Evolutionary conservation across 2,888 invertebrate genomes (phyloP).

Genomic region (Amphiduros pacificus): DNA sequence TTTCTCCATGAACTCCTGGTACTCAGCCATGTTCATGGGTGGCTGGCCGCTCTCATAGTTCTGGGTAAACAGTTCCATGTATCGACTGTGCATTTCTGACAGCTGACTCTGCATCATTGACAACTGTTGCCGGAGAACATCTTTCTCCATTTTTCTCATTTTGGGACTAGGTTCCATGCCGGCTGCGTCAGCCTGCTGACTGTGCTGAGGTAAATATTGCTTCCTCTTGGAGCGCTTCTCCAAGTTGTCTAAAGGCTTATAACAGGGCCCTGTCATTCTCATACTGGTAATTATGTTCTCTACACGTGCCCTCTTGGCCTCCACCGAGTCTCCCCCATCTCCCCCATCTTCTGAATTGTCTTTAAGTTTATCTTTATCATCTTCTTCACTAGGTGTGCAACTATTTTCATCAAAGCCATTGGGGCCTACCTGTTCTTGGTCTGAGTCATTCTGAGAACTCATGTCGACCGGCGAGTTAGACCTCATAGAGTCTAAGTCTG

Average conservation of each 20-base stretch:
- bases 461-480: conserved; percentile 11
- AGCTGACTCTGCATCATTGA: conserved; percentile 86
- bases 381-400: conserved; percentile 1
- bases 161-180: conserved; percentile 62
- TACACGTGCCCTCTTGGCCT: conserved; percentile 86
- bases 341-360: conserved; percentile 11
- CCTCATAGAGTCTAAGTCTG: conserved; percentile 18
- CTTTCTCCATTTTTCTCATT: conserved; percentile 57
- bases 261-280: too few relatives aligned
- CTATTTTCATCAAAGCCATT: conserved; percentile 10
- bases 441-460: conserved; percentile 23
- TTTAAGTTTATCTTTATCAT: conserved; percentile 7
- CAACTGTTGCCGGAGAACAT: conserved; percentile 81
- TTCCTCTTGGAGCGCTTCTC: conserved; percentile 72
- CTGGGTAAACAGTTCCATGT: conserved; percentile 61
- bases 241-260: too few relatives aligned
- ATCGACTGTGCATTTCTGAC: conserved; percentile 88
- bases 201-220: conserved; percentile 92
- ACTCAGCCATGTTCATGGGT: not conserved
- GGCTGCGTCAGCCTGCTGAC: conserved; percentile 72
- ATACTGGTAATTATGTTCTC: conserved; percentile 94
- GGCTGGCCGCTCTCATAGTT: not conserved
- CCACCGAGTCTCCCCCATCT: conserved; percentile 34
- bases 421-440: conserved; percentile 19
- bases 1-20: too few relatives aligned